Evolutionary conservation across 2,888 invertebrate species (phyloP).

Genomic region (Calameuta pallipes): DNA sequence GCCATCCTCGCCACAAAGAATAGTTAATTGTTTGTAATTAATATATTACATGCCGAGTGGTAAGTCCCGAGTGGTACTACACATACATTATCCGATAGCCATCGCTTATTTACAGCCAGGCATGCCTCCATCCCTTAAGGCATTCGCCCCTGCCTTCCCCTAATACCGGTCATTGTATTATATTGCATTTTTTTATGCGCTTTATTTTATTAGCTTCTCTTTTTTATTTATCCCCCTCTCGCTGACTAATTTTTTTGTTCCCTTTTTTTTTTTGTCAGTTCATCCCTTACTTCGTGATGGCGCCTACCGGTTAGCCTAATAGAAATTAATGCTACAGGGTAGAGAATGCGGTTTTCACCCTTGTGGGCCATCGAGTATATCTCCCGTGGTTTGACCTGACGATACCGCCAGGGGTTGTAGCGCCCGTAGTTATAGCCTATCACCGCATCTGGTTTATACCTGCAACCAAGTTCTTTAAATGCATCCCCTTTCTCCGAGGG

Average conservation of each 20-base stretch:
- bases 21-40: constrained; percentile 61
- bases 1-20: constrained; percentile 39
- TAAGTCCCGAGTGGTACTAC: constrained; percentile 41
- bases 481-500: background rate
- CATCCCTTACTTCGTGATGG: background rate
- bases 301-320: background rate
- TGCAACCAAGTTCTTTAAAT: background rate
- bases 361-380: background rate
- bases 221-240: background rate
- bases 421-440: background rate
- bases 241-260: background rate
- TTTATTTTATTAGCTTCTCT: background rate
- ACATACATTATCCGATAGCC: constrained; percentile 48
- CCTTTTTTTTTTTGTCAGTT: background rate
- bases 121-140: background rate
- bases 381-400: background rate
- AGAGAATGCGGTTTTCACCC: background rate
- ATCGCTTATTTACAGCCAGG: constrained; percentile 47
- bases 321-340: background rate
- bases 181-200: background rate
- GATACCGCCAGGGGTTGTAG: background rate
- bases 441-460: background rate
- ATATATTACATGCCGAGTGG: constrained; percentile 58
- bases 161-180: background rate
- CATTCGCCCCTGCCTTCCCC: background rate